Evolutionary conservation across 2,113 vertebrate genomes (phyloP), one percentile per base, ranked within the genome.

Genomic region (Procavia capensis): DNA sequence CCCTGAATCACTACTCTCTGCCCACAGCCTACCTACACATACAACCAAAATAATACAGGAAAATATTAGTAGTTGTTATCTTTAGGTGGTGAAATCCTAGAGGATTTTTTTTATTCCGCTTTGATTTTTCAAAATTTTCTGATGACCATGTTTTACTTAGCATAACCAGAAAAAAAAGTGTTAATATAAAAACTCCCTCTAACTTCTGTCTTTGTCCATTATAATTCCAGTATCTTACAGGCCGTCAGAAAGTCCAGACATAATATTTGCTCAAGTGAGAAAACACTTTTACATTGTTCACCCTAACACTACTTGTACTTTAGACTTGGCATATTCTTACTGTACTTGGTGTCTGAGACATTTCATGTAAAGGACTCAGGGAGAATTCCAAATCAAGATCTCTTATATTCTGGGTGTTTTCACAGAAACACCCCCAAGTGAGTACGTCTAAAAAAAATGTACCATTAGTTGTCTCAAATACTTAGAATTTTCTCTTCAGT

Each of bases 341-440:
- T 81, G 4, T 36, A 43, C 36, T 64, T 57, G 68, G 41, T 4
- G 63, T 88, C 11, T 90, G 14, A 82, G 47, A 68, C 31, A 88
- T 78, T 82, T 36, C 79, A 83, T 78, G 29, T 78, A 84, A 93
- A 96, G 11, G 10, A 79, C 61, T 76, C 64, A 57, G 14, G 50
- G 50, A 90, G 68, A 93, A 89, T 81, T 75, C 6, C 59, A 93
- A 87, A 93, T 87, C 59, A 54, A 36, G 68, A 11, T 78, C 76
- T 76, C 11, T 85, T 39, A 76, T 66, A 90, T 85, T 90, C 25
- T 63, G 17, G 36, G 76, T 66, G n/a, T 64, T 47, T 86, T 57
- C 59, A 86, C n/a, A 90, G 63, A 92, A 61, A 64, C 70, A 59
- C 27, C 57, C 47, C 25, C 34, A 68, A 41, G 6, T 85, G 34